These are phyloP conservation scores for Pangasius larnaudii DNA, from an alignment of 2,797 vertebrate genomes.

Conservation along the genomic window DNA sequence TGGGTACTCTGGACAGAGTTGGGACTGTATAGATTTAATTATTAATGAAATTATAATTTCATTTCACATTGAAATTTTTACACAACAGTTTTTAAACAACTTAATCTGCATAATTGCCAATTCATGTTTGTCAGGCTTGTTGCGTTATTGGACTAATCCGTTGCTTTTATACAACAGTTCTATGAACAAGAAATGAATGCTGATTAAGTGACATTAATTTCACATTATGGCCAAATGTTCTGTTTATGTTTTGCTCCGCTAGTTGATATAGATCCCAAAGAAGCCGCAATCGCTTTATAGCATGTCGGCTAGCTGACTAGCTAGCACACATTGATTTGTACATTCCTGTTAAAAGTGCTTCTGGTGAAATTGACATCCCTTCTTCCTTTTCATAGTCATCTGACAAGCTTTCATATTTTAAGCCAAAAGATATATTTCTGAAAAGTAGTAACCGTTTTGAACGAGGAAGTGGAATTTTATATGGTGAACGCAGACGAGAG, in stretches of 20 bases:
- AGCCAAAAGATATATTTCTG: not conserved
- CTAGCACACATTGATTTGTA: not conserved
- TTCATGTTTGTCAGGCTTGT: not conserved
- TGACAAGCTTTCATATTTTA: not conserved
- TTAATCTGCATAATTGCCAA: conserved; percentile 3
- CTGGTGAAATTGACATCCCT: not conserved
- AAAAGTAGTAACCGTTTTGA: not conserved
- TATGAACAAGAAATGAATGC: not conserved
- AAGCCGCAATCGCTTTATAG: not conserved
- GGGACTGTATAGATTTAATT: no score
- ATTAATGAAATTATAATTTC: no score
- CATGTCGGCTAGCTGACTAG: not conserved
- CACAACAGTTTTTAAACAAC: not conserved
- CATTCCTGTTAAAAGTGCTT: not conserved
- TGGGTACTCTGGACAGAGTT: not conserved
- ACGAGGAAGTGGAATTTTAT: not conserved
- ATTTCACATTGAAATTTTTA: not conserved
- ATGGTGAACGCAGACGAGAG: not conserved
- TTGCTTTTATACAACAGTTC: not conserved
- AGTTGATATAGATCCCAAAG: not conserved
- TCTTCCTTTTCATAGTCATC: not conserved
- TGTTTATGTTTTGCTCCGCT: not conserved
- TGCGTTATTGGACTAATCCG: not conserved
- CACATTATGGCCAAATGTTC: not conserved
- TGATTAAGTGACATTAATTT: not conserved